Base-by-base conservation (phyloP, 2,113 vertebrate species). In the human (Homo sapiens) region DNA sequence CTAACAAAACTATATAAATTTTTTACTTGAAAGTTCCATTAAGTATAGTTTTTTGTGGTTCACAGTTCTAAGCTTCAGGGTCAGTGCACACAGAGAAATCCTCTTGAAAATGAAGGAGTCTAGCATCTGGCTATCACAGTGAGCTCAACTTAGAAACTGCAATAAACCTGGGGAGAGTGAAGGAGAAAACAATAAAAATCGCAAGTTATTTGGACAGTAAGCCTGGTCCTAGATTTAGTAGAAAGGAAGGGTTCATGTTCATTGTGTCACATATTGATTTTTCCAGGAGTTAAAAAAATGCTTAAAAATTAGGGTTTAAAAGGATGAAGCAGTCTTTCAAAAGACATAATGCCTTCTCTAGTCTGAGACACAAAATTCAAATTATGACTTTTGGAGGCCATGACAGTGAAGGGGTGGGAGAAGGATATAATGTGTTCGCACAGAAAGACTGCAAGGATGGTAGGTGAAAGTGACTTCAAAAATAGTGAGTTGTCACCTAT, bases 71-170 rank as follows among this genome's bases (percentile, higher is more conserved):
- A 95, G 90, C 66, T 93, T 94, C 52, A 43, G 92, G 96, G 96
- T 96, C 80, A 88, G 40, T 48, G 38, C 72, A 78, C 72, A 76
- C 57, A 85, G 84, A 97, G 89, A 97, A 93, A 93, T 43, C 52
- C 88, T 88, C 90, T 86, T 92, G 81, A 94, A 96, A 96, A 95
- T 86, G 93, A 85, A 94, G 84, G 61, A 38, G 68, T 85, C 84
- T 90, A 22, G 38, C 73, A 68, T 96, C 87, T 82, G 90, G 87
- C 64, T 76, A 93, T 75, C 93, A 88, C 17, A 25, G 70, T 40
- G 78, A 97, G 81, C 90, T 95, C 90, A 95, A 97, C 97, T 97
- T 97, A 97, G 93, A 97, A 96, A 93, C 72, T 86, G 76, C 73
- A 97, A 95, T 96, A 95, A 96, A 70, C 45, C 92, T 50, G 48